Percentiles rank a stretch among this genome's conserved stretches.
Conservation (phyloP, 2,797 vertebrate species). For the Todus mexicanus region DNA sequence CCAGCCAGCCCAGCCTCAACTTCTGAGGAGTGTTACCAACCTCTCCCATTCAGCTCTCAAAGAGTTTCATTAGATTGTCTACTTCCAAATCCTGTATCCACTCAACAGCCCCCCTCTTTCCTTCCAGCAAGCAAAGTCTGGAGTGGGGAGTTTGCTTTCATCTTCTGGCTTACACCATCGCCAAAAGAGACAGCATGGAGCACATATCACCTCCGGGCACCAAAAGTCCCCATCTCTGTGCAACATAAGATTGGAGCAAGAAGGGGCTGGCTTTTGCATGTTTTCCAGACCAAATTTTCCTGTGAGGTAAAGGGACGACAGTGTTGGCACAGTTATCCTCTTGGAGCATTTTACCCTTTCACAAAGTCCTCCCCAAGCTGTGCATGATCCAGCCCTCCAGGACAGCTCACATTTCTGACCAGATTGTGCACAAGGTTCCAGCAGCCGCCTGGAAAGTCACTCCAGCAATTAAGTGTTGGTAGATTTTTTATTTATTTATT, state of each 20-base stretch:
- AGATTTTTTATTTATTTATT: neutral
- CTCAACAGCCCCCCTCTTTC: neutral
- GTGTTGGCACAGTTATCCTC: neutral
- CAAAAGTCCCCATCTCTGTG: slow-evolving; percentile 1
- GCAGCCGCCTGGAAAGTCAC: slow-evolving; percentile 63
- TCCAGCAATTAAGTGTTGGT: slow-evolving; percentile 67
- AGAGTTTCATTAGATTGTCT: neutral
- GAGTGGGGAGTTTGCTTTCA: slow-evolving; percentile 12
- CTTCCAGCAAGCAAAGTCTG: slow-evolving; percentile 49
- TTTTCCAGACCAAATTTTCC: slow-evolving; percentile 3
- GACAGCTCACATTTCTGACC: slow-evolving; percentile 64
- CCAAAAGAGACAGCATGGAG: slow-evolving; percentile 25
- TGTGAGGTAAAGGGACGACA: neutral
- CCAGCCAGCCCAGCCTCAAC: neutral
- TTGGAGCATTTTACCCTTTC: slow-evolving; percentile 21
- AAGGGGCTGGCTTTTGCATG: neutral
- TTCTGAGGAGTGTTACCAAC: neutral
- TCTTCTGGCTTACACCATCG: neutral
- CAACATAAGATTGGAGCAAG: neutral
- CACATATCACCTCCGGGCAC: neutral
- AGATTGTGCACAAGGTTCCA: slow-evolving; percentile 61
- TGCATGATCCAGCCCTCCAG: slow-evolving; percentile 1
- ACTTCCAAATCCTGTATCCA: neutral
- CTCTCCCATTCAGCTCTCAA: neutral
- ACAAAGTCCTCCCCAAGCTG: slow-evolving; percentile 34